Conservation (phyloP, 2,888 invertebrate species). For the Epistrophella euchroma region DNA sequence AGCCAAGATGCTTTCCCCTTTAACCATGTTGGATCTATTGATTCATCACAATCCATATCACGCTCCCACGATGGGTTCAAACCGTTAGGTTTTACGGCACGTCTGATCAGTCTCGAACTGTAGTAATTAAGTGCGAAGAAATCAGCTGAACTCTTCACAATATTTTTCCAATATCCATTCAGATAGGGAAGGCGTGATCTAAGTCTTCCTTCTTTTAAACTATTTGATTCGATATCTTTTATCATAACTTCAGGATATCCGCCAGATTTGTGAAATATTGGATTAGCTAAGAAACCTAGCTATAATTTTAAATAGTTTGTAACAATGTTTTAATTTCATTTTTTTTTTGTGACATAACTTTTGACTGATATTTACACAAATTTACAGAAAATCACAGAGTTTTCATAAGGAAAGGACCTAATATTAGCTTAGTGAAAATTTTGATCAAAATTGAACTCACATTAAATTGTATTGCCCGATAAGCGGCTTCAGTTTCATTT, state of each 20-base stretch:
- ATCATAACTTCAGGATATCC: slow-evolving; percentile 81
- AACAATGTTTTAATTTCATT: too few species aligned
- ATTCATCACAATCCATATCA: slow-evolving; percentile 81
- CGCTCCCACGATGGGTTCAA: slow-evolving; percentile 85
- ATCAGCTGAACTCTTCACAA: slow-evolving; percentile 78
- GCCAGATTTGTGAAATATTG: slow-evolving; percentile 79
- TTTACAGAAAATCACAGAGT: too few species aligned
- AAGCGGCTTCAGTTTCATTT: slow-evolving; percentile 71
- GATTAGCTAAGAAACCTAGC: slow-evolving; percentile 82
- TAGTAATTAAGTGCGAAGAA: slow-evolving; percentile 81
- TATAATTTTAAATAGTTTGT: too few species aligned
- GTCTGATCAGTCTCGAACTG: slow-evolving; percentile 78
- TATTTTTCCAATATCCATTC: slow-evolving; percentile 72
- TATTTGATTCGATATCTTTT: slow-evolving; percentile 79
- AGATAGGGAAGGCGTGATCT: slow-evolving; percentile 78
- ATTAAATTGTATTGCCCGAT: slow-evolving; percentile 79
- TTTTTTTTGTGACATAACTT: too few species aligned
- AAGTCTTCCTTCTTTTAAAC: slow-evolving; percentile 79
- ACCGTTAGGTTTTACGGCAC: slow-evolving; percentile 76
- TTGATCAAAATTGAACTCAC: too few species aligned
- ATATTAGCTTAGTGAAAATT: too few species aligned
- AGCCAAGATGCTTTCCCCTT: slow-evolving; percentile 79
- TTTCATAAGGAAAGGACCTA: too few species aligned
- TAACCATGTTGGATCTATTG: slow-evolving; percentile 78
- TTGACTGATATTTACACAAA: too few species aligned